phyloP scores from a whole-genome alignment of 2,797 vertebrate species.

The Anguilla anguilla region DNA sequence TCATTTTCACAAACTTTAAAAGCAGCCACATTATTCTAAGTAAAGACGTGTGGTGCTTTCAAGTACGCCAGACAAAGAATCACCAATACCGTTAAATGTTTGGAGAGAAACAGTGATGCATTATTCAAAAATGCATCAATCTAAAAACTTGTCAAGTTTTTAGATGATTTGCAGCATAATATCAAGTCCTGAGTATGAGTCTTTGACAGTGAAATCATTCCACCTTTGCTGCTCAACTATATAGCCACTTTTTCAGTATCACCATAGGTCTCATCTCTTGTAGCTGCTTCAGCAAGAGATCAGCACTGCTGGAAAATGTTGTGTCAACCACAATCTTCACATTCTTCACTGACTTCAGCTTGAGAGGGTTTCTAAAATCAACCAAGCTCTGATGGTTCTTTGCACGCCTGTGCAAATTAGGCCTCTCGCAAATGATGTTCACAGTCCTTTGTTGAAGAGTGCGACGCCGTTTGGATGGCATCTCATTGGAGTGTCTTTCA shows the following conservation, averaged over 20 bases:
- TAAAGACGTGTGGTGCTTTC: constrained; percentile 48
- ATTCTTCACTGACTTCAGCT: constrained; percentile 77
- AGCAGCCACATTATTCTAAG: constrained; percentile 25
- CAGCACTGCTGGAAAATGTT: constrained; percentile 75
- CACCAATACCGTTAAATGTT: constrained; percentile 34
- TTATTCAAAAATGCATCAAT: constrained; percentile 27
- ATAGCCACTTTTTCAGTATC: constrained; percentile 76
- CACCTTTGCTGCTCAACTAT: constrained; percentile 71
- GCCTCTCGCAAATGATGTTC: constrained; percentile 52
- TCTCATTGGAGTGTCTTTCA: constrained; percentile 69
- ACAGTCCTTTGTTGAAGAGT: constrained; percentile 52
- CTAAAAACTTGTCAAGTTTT: constrained; percentile 21
- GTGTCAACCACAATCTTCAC: constrained; percentile 86
- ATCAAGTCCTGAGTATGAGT: constrained; percentile 72
- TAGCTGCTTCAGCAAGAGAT: constrained; percentile 85
- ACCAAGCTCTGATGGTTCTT: constrained; percentile 78
- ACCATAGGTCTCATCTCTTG: constrained; percentile 91
- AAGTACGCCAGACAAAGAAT: constrained; percentile 47
- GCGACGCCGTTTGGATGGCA: constrained; percentile 81
- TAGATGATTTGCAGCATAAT: constrained; percentile 77
- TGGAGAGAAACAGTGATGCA: constrained; percentile 14
- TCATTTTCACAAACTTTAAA: constrained; percentile 35
- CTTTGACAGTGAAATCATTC: constrained; percentile 55
- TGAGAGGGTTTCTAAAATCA: constrained; percentile 85
- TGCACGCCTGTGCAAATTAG: constrained; percentile 47